These are phyloP conservation scores for Berghia stephanieae DNA, from an alignment of 1,140 invertebrate genomes.

Conservation along the genomic window DNA sequence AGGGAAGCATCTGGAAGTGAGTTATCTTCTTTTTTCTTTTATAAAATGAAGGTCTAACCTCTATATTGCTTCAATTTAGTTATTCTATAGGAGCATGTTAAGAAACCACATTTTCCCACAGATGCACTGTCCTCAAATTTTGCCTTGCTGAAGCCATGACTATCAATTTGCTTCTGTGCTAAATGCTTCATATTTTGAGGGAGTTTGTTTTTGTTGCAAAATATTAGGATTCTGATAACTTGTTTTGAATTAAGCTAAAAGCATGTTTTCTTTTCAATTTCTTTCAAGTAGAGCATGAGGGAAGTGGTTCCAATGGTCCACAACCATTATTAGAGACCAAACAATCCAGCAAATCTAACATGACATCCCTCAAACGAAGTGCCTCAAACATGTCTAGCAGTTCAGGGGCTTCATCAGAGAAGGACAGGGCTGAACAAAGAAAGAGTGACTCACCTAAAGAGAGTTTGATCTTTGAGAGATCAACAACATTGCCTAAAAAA, in stretches of 20 bases:
- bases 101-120: no score
- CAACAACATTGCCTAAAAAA: constrained; percentile 30
- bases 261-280: neutral
- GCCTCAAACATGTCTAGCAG: constrained; percentile 59
- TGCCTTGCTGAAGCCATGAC: no score
- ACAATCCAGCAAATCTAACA: constrained; percentile 60
- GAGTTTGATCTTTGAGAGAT: constrained; percentile 35
- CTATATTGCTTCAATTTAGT: no score
- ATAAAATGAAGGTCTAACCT: neutral
- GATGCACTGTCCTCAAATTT: no score
- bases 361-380: constrained; percentile 65
- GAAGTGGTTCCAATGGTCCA: constrained; percentile 45
- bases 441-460: constrained; percentile 63
- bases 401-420: constrained; percentile 44
- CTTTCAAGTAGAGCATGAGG: constrained; percentile 31
- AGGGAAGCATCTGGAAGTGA: constrained; percentile 28
- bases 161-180: no score
- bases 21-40: no score
- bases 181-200: no score
- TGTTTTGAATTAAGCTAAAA: no score
- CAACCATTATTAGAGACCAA: constrained; percentile 66
- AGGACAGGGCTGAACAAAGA: constrained; percentile 45
- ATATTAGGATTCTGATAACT: no score
- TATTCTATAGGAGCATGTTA: no score
- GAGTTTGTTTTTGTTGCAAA: no score